These are phyloP conservation scores for Polydrusus pterygomalis DNA, from an alignment of 2,888 invertebrate species.

Conservation along the genomic window DNA sequence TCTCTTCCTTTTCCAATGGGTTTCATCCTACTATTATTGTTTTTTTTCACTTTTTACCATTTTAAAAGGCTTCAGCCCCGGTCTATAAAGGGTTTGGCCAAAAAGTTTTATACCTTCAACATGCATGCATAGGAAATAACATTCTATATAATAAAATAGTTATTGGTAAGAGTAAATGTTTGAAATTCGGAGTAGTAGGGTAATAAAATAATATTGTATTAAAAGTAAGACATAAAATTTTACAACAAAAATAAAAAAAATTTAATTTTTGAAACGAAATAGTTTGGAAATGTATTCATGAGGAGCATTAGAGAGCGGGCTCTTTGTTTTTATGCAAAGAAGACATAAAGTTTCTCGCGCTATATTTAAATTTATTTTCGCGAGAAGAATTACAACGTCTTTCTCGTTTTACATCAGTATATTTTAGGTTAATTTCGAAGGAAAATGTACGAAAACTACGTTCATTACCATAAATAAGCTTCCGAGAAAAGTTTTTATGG, in stretches of 20 bases:
- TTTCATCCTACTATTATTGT: too few species aligned
- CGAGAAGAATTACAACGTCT: slow-evolving; percentile 59
- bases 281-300: slow-evolving; percentile 56
- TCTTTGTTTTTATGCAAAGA: slow-evolving; percentile 61
- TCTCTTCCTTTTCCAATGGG: too few species aligned
- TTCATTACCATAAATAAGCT: slow-evolving; percentile 62
- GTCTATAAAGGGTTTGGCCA: too few species aligned
- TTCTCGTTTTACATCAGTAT: slow-evolving; percentile 60
- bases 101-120: too few species aligned
- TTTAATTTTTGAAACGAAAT: slow-evolving; percentile 53
- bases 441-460: slow-evolving; percentile 62
- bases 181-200: slow-evolving; percentile 4
- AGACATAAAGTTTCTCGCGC: slow-evolving; percentile 59
- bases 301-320: slow-evolving; percentile 41
- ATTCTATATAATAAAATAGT: background rate
- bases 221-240: slow-evolving; percentile 47
- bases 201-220: slow-evolving; percentile 30
- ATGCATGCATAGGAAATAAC: too few species aligned
- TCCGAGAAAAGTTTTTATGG: slow-evolving; percentile 48
- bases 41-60: too few species aligned
- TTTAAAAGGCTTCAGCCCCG: too few species aligned
- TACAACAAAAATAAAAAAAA: slow-evolving; percentile 53
- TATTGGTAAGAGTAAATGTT: background rate
- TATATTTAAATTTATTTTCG: slow-evolving; percentile 60
- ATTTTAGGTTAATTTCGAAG: slow-evolving; percentile 62